Evolutionary conservation across 2,888 invertebrate species (phyloP).

Genomic region (Germaria angustata): DNA sequence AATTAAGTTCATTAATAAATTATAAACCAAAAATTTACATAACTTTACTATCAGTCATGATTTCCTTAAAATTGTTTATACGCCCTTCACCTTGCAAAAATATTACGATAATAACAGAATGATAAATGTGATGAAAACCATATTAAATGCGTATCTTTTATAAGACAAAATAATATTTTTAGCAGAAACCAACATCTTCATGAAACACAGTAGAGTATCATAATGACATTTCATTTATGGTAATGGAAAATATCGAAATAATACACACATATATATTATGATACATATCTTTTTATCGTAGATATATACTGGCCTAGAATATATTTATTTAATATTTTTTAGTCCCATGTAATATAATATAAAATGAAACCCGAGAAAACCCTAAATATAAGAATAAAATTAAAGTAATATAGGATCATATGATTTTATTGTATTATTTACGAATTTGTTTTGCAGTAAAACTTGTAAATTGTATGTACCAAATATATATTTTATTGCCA

Average conservation of each 20-base stretch:
- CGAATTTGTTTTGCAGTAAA: not conserved
- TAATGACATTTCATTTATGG: conserved; percentile 29
- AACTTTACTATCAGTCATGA: too few species aligned
- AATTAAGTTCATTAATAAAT: too few species aligned
- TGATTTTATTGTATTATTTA: too few species aligned
- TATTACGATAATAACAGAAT: not conserved
- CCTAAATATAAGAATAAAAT: not conserved
- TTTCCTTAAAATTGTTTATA: too few species aligned
- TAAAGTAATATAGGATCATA: not conserved
- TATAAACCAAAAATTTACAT: too few species aligned
- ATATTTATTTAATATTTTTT: not conserved
- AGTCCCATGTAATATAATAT: not conserved
- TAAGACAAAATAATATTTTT: not conserved
- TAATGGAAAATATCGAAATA: conserved; percentile 43
- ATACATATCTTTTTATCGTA: not conserved
- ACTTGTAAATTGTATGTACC: not conserved
- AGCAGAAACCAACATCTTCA: not conserved
- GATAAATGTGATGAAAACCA: not conserved
- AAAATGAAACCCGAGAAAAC: not conserved
- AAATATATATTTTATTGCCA: not conserved
- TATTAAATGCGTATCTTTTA: not conserved
- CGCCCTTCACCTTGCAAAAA: too few species aligned
- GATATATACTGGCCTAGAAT: not conserved
- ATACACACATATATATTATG: not conserved
- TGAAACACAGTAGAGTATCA: not conserved